Base-by-base conservation (phyloP, 2,113 vertebrate species). In the Phylloscopus trochilus region DNA sequence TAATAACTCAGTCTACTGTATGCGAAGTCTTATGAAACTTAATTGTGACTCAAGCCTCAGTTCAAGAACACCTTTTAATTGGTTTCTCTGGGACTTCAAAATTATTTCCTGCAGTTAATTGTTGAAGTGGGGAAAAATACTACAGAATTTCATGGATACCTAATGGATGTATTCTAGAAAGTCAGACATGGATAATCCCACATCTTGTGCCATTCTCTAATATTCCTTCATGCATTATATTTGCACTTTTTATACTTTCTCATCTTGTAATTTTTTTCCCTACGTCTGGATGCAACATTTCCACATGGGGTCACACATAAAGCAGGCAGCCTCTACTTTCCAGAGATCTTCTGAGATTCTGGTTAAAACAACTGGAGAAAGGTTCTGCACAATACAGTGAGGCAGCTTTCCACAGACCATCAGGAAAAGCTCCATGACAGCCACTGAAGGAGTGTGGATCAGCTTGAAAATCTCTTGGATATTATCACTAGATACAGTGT, bases 1-100 rank as follows among this genome's bases (percentile, higher is more conserved):
- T 33, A 88, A 17, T 63, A 83, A 60, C 41, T 87, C 52, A 67
- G 70, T 59, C 2, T 1, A 67, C 8, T 73, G 20, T 67, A 37
- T 49, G 64, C 74, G 53, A 70, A 83, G 41, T 68, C 72, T 59
- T 70, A 63, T 15, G 66, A 77, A 95, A 81, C 79, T 77, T 90
- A 88, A 87, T 87, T 93, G 76, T 96, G 87, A 83, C 72, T 90
- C 1, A 3, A 91, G 56, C 47, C 39, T 77, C 44, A 49, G 73
- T 83, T 94, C 72, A 75, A 68, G 82, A 90, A 18, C 56, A 90
- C 79, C 90, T 91, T 94, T 95, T 96, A 96, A 93, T 96, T 95
- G 87, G 83, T 96, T 97, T 95, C 93, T 88, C 46, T 90, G 93
- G 93, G 95, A 95, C 82, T 92, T 95, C 46, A 87, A n/a, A 93